These are phyloP conservation scores for Ptychobarbus kaznakovi DNA, from an alignment of 2,797 vertebrate species.

Conservation along the genomic window DNA sequence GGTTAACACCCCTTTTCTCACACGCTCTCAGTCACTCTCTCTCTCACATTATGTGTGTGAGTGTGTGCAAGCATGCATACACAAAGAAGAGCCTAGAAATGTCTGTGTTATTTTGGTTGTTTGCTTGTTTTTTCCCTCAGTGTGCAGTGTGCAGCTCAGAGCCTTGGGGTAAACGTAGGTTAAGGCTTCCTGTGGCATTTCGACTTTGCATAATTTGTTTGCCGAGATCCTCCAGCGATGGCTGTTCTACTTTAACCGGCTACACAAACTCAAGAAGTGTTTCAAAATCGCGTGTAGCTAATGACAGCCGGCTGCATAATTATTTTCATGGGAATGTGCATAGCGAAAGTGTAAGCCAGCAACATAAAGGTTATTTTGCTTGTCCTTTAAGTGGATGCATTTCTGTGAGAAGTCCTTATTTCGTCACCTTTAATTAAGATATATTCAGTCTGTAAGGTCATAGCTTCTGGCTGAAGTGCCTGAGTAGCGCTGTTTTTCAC, in stretches of 20 bases:
- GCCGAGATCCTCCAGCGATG: slow-evolving; percentile 52
- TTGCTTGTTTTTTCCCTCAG: slow-evolving; percentile 42
- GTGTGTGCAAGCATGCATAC: slow-evolving; percentile 23
- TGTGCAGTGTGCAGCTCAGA: slow-evolving; percentile 51
- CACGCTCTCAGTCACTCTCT: background rate
- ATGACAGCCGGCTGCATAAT: slow-evolving; percentile 31
- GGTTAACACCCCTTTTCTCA: slow-evolving; percentile 25
- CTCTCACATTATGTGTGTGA: slow-evolving; percentile 16
- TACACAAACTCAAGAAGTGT: slow-evolving; percentile 33
- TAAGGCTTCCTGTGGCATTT: slow-evolving; percentile 61
- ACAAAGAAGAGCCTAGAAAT: slow-evolving; percentile 30
- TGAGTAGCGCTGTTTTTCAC: slow-evolving; percentile 16
- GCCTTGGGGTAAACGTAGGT: slow-evolving; percentile 55
- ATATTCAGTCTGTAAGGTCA: slow-evolving; percentile 26
- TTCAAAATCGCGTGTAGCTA: slow-evolving; percentile 29
- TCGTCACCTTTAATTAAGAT: slow-evolving; percentile 46
- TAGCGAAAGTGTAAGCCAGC: background rate
- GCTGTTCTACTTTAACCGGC: slow-evolving; percentile 56
- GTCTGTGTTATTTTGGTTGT: slow-evolving; percentile 36
- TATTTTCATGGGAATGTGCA: slow-evolving; percentile 7
- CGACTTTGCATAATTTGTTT: slow-evolving; percentile 62
- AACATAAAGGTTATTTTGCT: slow-evolving; percentile 38
- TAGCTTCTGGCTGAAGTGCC: slow-evolving; percentile 26
- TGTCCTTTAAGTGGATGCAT: slow-evolving; percentile 42
- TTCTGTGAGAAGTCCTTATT: slow-evolving; percentile 18